Evolutionary conservation across 2,797 vertebrate species (phyloP).

Genomic region (Myioborus miniatus): DNA sequence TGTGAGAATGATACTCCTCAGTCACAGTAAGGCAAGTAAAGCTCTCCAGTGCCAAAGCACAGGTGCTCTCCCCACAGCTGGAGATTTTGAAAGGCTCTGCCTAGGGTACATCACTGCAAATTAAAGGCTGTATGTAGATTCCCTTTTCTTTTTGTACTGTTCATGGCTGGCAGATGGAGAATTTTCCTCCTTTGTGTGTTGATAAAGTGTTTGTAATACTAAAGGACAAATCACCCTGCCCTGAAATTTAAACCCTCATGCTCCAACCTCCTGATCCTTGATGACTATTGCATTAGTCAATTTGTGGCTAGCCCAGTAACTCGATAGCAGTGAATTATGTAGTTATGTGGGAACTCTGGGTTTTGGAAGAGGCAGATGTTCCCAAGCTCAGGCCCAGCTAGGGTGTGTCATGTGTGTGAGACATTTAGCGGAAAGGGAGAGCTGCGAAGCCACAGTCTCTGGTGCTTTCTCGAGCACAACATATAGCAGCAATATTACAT

Average conservation of each 20-base stretch:
- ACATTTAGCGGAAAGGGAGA: conserved; percentile 21
- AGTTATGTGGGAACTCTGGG: conserved; percentile 73
- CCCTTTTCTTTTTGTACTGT: not conserved
- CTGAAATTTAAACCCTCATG: conserved; percentile 31
- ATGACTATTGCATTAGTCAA: conserved; percentile 52
- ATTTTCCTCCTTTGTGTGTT: not conserved
- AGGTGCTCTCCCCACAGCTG: not conserved
- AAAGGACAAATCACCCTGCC: not conserved
- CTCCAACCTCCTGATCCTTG: conserved; percentile 6
- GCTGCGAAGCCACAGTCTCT: not conserved
- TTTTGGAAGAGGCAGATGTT: conserved; percentile 72
- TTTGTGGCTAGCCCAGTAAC: conserved; percentile 69
- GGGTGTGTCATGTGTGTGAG: conserved; percentile 60
- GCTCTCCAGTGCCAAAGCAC: not conserved
- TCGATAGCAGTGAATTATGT: conserved; percentile 58
- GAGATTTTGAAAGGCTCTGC: not conserved
- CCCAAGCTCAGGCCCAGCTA: conserved; percentile 66
- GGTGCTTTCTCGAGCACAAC: conserved; percentile 16
- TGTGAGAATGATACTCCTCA: not conserved
- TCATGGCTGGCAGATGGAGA: not conserved
- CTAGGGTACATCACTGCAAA: not conserved
- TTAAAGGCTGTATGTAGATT: not conserved
- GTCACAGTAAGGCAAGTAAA: not conserved
- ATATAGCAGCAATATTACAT: not conserved
- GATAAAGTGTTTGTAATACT: conserved; percentile 2